A percentile compares a stretch with the other conserved stretches of the same genome.
phyloP scores from a whole-genome alignment of 1,140 invertebrate species.

The Drosophila ercepeae region DNA sequence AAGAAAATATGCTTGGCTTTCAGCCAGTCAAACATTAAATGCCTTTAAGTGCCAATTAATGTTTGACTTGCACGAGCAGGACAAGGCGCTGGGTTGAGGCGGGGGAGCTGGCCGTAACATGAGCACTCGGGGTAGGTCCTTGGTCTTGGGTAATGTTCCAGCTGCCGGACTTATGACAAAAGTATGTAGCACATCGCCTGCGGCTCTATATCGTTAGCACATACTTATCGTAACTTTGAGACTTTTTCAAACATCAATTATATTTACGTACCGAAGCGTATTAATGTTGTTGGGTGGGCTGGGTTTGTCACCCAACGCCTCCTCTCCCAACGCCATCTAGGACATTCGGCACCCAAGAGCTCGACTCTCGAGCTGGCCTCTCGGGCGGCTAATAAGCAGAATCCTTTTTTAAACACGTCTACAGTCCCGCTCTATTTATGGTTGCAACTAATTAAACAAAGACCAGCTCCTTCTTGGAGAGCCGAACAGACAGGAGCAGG shows the following conservation, averaged over 20 bases:
- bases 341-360: not conserved
- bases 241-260: conserved; percentile 75
- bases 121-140: conserved; percentile 28
- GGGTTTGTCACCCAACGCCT: not conserved
- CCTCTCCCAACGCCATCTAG: not conserved
- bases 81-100: not conserved
- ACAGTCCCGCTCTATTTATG: conserved; percentile 19
- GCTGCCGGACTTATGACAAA: conserved; percentile 73
- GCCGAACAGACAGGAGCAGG: conserved; percentile 3
- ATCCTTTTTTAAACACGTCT: not conserved
- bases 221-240: conserved; percentile 75
- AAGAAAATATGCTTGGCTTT: conserved; percentile 30
- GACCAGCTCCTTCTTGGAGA: conserved; percentile 2
- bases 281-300: conserved; percentile 49
- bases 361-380: conserved; percentile 11
- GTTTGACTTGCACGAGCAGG: conserved; percentile 61
- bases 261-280: conserved; percentile 70
- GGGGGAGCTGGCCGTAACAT: conserved; percentile 24
- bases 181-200: conserved; percentile 49
- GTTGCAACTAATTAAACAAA: conserved; percentile 42
- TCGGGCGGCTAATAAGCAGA: conserved; percentile 5
- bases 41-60: conserved; percentile 78
- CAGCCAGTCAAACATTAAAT: conserved; percentile 62
- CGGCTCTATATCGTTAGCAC: conserved; percentile 43
- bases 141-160: conserved; percentile 44